These are phyloP conservation scores for Drosophila mettleri DNA, from an alignment of 2,888 invertebrate species.

Conservation along the genomic window DNA sequence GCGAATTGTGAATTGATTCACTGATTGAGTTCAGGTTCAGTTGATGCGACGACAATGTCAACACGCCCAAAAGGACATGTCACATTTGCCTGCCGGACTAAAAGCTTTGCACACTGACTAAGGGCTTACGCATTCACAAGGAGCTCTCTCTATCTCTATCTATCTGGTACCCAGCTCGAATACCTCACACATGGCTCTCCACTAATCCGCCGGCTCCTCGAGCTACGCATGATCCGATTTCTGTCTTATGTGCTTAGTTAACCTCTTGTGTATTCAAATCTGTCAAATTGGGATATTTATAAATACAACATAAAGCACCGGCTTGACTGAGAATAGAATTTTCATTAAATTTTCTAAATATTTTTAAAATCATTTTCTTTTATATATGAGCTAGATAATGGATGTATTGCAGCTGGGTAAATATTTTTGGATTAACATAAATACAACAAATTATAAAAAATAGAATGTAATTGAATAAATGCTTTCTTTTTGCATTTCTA, in stretches of 20 bases:
- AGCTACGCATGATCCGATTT: constrained; percentile 19
- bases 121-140: constrained; percentile 29
- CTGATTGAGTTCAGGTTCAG: constrained; percentile 81
- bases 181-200: background rate
- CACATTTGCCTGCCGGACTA: constrained; percentile 31
- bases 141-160: constrained; percentile 7
- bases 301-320: background rate
- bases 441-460: too few relatives aligned
- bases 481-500: too few relatives aligned
- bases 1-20: constrained; percentile 81
- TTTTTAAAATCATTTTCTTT: background rate
- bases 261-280: background rate
- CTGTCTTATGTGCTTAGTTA: constrained; percentile 8
- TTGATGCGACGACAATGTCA: constrained; percentile 77
- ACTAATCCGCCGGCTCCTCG: constrained; percentile 1
- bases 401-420: too few relatives aligned
- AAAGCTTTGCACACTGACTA: constrained; percentile 17
- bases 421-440: too few relatives aligned
- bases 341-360: background rate
- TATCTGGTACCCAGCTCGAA: constrained; percentile 3
- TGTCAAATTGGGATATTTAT: background rate
- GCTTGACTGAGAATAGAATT: background rate
- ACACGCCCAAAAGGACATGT: constrained; percentile 41
- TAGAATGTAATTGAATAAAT: too few relatives aligned
- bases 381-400: too few relatives aligned